phyloP scores from a whole-genome alignment of 1,140 invertebrate genomes.

The Aphaenogaster ashmeadi region DNA sequence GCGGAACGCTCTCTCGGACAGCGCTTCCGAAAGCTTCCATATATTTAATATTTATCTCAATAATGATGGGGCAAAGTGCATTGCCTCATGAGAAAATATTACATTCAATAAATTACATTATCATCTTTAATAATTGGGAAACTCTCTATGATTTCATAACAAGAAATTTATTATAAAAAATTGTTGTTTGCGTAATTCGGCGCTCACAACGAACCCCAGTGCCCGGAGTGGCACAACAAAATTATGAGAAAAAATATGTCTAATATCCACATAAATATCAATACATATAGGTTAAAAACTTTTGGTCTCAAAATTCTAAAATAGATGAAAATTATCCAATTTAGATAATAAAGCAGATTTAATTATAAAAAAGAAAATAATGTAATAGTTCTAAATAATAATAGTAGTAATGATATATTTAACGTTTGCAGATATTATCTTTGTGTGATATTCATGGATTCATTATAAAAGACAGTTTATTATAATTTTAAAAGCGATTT shows the following conservation, averaged over 20 bases:
- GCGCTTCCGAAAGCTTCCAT: slow-evolving; percentile 1
- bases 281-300: not conserved
- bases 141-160: not conserved
- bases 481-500: slow-evolving; percentile 24
- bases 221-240: too few species aligned
- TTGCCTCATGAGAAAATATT: not conserved
- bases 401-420: not conserved
- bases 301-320: not conserved
- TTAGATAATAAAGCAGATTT: not conserved
- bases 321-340: not conserved
- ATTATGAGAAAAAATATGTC: not conserved
- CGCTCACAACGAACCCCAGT: too few species aligned
- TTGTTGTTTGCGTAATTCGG: too few species aligned
- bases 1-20: slow-evolving; percentile 29
- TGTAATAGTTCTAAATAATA: slow-evolving; percentile 7
- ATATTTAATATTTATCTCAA: slow-evolving; percentile 41
- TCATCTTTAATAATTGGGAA: not conserved
- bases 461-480: slow-evolving; percentile 5
- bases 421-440: not conserved
- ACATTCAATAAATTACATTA: not conserved
- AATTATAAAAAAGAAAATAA: not conserved
- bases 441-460: not conserved
- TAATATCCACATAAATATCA: not conserved
- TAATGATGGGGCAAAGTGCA: not conserved
- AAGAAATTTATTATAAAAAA: not conserved